Evolutionary conservation across 2,113 vertebrate species (phyloP), one percentile per base, ranked within the genome.

Genomic region (Vimba vimba): DNA sequence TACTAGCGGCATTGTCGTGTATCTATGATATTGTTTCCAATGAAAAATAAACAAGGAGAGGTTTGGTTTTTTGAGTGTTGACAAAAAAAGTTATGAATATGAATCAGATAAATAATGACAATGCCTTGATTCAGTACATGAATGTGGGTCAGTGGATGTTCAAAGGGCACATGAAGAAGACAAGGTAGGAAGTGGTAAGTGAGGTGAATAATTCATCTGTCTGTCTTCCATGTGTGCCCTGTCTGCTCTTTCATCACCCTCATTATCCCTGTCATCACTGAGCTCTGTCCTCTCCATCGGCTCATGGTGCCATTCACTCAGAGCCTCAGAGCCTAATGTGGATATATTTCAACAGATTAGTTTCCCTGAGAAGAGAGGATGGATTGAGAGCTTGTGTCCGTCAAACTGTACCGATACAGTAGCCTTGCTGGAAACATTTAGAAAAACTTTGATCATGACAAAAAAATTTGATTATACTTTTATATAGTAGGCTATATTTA

Each of bases 1-100:
- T 87, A 89, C 89, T 92, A 91, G 92, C 89, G 27, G 86, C 0
- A 3, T 43, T 39, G n/a, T 50, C 12, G 43, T 45, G 5, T 15
- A 47, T 47, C 71, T 45, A 13, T 73, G 21, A 45, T 74, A 39
- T 45, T 74, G 39, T 45, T 74, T 25, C 36, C 36, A 43, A 17
- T 21, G 15, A 62, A n/a, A 62, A 62, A 11, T 21, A 21, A 59
- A 59, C 57, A 59, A 43, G 11, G n/a, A 25, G 33, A 39, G 1
- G 57, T 59, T 79, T 62, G 21, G 6, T 33, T 78, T 36, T 19
- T 78, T 39, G 19, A 79, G 6, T 17, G 57, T 62, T 79, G 9
- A 36, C 19, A 23, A 12, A 55, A 50, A 23, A 57, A 23, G 78
- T 59, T 60, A 79, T 23, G 13, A 45, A 82, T 30, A 4, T 12